Conservation (phyloP, 1,140 invertebrate species). For the Leptoteleia sp. region DNA sequence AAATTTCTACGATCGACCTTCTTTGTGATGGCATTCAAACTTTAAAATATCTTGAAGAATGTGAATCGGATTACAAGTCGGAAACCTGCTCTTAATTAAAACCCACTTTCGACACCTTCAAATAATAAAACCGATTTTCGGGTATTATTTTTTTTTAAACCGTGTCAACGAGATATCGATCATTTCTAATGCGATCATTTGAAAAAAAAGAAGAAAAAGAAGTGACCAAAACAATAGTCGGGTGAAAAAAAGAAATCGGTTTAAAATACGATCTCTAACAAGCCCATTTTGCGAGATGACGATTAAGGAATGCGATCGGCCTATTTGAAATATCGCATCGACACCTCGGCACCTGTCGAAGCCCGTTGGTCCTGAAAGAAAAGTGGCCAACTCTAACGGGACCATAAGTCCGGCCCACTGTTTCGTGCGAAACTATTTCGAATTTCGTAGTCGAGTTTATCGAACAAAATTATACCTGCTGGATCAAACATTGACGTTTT, state of each 20-base stretch:
- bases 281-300: constrained; percentile 45
- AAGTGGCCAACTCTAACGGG: constrained; percentile 28
- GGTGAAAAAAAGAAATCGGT: background rate
- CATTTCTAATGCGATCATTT: background rate
- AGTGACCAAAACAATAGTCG: constrained; percentile 3
- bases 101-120: background rate
- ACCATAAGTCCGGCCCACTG: background rate
- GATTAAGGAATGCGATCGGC: constrained; percentile 43
- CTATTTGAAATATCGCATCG: constrained; percentile 31
- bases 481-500: too few relatives aligned
- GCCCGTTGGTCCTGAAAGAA: constrained; percentile 17
- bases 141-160: background rate
- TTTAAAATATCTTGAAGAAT: background rate
- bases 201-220: too few relatives aligned
- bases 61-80: constrained; percentile 2
- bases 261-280: constrained; percentile 8
- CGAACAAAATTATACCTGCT: too few relatives aligned
- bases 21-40: background rate
- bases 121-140: background rate
- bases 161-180: background rate
- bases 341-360: constrained; percentile 33
- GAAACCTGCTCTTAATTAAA: constrained; percentile 10
- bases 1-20: constrained; percentile 1
- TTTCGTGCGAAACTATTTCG: constrained; percentile 33
- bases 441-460: too few relatives aligned